A percentile compares a stretch with the other conserved stretches of the same genome.
These are phyloP conservation scores for Rhaphigaster nebulosa DNA, from an alignment of 2,888 invertebrate genomes.

Conservation along the genomic window DNA sequence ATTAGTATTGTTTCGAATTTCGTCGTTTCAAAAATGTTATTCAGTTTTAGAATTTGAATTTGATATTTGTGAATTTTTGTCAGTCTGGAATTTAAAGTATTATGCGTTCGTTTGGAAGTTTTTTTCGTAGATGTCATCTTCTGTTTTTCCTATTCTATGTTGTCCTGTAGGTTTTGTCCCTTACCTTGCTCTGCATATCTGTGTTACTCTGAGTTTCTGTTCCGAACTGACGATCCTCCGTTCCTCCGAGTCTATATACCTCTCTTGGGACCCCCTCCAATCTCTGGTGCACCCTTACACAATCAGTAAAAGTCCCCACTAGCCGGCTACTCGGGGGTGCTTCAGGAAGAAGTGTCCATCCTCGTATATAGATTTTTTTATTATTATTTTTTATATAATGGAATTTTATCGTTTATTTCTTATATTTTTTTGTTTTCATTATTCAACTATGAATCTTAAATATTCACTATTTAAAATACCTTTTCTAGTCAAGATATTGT, in stretches of 20 bases:
- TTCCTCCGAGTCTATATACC: slow-evolving; percentile 45
- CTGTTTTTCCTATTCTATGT: background rate
- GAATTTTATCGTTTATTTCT: too few species aligned
- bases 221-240: slow-evolving; percentile 47
- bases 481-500: too few species aligned
- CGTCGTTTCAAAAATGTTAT: background rate
- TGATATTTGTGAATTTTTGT: background rate
- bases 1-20: background rate
- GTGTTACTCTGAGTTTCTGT: slow-evolving; percentile 38
- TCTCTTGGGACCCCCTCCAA: slow-evolving; percentile 28
- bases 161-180: slow-evolving; percentile 27
- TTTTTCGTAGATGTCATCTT: background rate
- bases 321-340: slow-evolving; percentile 4
- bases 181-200: slow-evolving; percentile 54
- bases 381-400: background rate
- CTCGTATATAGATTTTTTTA: background rate
- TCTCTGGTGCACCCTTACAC: slow-evolving; percentile 41
- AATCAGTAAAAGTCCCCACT: slow-evolving; percentile 37
- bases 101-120: background rate
- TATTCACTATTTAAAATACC: too few species aligned
- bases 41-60: background rate
- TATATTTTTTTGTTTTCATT: too few species aligned
- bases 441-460: too few species aligned
- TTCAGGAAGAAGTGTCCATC: slow-evolving; percentile 12
- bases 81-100: background rate